These are phyloP conservation scores for Leptarthrus brevirostris DNA, from an alignment of 2,888 invertebrate species.

Conservation along the genomic window DNA sequence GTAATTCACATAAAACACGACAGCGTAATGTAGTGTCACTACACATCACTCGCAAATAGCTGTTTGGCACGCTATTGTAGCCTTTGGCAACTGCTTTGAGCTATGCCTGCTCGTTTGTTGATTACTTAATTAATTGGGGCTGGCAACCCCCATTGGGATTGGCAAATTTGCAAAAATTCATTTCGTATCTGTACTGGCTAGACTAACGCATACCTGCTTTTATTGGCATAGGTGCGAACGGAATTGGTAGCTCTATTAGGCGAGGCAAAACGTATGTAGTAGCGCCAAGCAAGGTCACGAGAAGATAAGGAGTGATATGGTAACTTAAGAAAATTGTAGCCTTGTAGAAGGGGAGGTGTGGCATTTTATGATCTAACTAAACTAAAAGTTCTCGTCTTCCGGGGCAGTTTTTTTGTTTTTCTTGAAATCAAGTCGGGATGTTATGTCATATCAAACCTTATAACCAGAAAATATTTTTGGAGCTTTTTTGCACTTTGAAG, in stretches of 20 bases:
- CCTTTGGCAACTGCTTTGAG: slow-evolving; percentile 23
- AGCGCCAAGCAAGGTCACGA: slow-evolving; percentile 25
- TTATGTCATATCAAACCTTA: too few relatives aligned
- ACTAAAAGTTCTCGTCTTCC: slow-evolving; percentile 2
- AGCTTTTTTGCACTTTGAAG: too few relatives aligned
- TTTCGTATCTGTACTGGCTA: background rate
- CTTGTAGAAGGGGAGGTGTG: background rate
- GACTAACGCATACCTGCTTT: background rate
- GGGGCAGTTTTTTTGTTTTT: too few relatives aligned
- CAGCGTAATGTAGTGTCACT: slow-evolving; percentile 20
- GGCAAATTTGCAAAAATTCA: slow-evolving; percentile 21
- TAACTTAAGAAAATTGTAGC: slow-evolving; percentile 8
- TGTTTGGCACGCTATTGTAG: slow-evolving; percentile 25
- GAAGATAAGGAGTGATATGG: slow-evolving; percentile 18
- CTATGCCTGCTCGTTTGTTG: slow-evolving; percentile 21
- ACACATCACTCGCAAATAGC: slow-evolving; percentile 3
- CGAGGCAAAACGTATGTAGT: background rate
- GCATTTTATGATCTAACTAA: background rate
- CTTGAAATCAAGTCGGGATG: too few relatives aligned
- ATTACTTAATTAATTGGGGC: slow-evolving; percentile 48
- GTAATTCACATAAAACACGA: slow-evolving; percentile 25
- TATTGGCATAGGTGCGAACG: slow-evolving; percentile 9
- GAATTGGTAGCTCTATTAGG: background rate
- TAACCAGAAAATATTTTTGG: too few relatives aligned
- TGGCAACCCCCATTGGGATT: slow-evolving; percentile 23